These are phyloP conservation scores for Blastobasis adustella DNA, from an alignment of 2,888 invertebrate species.

Conservation along the genomic window DNA sequence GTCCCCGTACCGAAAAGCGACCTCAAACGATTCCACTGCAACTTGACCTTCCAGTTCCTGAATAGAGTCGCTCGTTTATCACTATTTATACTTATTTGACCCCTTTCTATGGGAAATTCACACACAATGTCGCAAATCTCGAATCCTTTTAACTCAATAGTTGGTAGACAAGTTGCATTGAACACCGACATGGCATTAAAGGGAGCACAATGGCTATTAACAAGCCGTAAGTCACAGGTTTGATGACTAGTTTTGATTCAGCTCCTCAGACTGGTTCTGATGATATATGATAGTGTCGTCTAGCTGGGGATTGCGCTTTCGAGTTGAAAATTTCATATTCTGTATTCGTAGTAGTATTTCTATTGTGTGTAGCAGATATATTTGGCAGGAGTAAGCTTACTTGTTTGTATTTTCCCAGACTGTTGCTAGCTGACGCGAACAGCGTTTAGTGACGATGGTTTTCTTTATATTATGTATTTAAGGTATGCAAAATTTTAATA, in stretches of 20 bases:
- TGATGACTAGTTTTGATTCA: constrained; percentile 27
- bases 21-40: neutral
- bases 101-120: constrained; percentile 9
- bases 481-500: too few relatives aligned
- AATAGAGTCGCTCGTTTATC: constrained; percentile 10
- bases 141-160: constrained; percentile 49
- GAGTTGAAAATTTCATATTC: too few relatives aligned
- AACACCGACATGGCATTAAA: constrained; percentile 44
- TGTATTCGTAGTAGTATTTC: too few relatives aligned
- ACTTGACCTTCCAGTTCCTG: constrained; percentile 13
- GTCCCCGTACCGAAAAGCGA: too few relatives aligned
- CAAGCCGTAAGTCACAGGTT: constrained; percentile 55
- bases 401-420: too few relatives aligned
- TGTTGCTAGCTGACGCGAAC: too few relatives aligned
- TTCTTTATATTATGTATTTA: too few relatives aligned
- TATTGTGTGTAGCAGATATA: too few relatives aligned
- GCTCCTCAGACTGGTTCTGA: constrained; percentile 34
- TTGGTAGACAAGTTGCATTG: constrained; percentile 12
- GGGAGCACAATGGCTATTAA: constrained; percentile 54
- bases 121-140: constrained; percentile 28
- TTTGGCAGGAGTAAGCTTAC: too few relatives aligned
- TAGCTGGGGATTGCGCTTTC: neutral
- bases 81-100: constrained; percentile 9
- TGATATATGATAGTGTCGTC: constrained; percentile 26
- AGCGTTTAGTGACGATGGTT: too few relatives aligned